These are phyloP conservation scores for Drosophila jambulina DNA, from an alignment of 1,140 invertebrate species.

Conservation along the genomic window DNA sequence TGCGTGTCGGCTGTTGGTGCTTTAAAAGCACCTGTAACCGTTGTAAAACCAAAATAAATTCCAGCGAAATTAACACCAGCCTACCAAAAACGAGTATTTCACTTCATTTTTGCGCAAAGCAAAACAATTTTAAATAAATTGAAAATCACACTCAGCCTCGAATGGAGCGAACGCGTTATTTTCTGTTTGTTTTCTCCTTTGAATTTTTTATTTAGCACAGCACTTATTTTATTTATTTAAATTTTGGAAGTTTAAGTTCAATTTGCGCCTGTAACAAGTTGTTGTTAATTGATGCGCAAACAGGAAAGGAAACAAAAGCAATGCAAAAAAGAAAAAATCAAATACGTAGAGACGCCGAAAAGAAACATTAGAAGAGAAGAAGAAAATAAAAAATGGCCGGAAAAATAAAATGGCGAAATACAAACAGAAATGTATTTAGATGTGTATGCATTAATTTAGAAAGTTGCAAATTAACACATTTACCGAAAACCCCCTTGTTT, in stretches of 20 bases:
- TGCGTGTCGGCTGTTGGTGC: constrained; percentile 11
- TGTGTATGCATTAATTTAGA: constrained; percentile 67
- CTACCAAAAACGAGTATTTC: constrained; percentile 56
- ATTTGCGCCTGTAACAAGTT: constrained; percentile 81
- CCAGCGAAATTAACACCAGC: constrained; percentile 70
- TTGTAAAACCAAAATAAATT: constrained; percentile 71
- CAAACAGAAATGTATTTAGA: constrained; percentile 29
- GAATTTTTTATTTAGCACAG: constrained; percentile 58
- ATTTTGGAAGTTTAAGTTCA: constrained; percentile 71
- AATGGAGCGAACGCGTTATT: constrained; percentile 5
- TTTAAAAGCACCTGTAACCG: constrained; percentile 53
- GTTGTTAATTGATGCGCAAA: constrained; percentile 80
- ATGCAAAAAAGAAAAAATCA: constrained; percentile 32
- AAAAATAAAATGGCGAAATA: constrained; percentile 65
- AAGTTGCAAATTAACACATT: constrained; percentile 80
- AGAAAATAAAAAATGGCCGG: constrained; percentile 52
- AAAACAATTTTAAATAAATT: constrained; percentile 55
- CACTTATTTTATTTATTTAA: constrained; percentile 71
- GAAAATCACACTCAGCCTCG: constrained; percentile 59
- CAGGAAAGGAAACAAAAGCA: constrained; percentile 44
- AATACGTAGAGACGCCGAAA: constrained; percentile 4
- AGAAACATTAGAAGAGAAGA: constrained; percentile 52
- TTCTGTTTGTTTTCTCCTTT: constrained; percentile 39
- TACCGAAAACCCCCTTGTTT: constrained; percentile 44
- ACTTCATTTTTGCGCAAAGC: constrained; percentile 34